phyloP scores from a whole-genome alignment of 2,888 invertebrate species.

The Merodon equestris region DNA sequence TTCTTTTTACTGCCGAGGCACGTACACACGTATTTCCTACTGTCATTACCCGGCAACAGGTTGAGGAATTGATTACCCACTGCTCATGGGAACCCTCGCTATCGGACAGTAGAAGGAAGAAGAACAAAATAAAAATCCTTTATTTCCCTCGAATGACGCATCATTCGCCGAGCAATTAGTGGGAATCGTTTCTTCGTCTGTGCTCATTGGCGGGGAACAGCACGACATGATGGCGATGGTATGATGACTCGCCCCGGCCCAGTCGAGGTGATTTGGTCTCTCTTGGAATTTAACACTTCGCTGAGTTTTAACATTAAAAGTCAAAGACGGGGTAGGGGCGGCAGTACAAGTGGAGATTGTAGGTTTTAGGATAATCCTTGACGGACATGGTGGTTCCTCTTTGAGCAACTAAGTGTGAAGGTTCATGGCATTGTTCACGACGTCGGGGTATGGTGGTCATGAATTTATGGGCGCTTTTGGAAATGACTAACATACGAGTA shows the following conservation, averaged over 20 bases:
- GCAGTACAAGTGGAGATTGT: constrained; percentile 37
- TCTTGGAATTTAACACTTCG: constrained; percentile 47
- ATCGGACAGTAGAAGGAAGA: neutral
- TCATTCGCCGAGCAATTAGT: constrained; percentile 58
- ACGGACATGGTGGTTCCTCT: constrained; percentile 37
- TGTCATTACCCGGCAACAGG: constrained; percentile 34
- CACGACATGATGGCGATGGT: constrained; percentile 2
- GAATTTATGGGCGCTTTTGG: too few species aligned
- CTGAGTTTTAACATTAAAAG: constrained; percentile 26
- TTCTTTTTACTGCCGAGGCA: neutral
- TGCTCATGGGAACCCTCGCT: constrained; percentile 21
- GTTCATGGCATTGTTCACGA: constrained; percentile 27
- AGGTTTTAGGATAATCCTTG: constrained; percentile 32
- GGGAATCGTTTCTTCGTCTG: constrained; percentile 55
- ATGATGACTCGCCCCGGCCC: constrained; percentile 19
- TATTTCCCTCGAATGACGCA: constrained; percentile 48
- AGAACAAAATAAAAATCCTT: constrained; percentile 37
- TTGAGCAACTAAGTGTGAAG: constrained; percentile 44
- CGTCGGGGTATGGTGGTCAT: neutral
- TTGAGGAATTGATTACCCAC: constrained; percentile 26
- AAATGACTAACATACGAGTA: too few species aligned
- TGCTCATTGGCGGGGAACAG: constrained; percentile 52
- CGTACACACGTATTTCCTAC: constrained; percentile 2
- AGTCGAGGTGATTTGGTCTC: constrained; percentile 30
- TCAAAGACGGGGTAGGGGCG: constrained; percentile 24